Percentiles rank a stretch among this genome's conserved stretches.
phyloP scores from a whole-genome alignment of 2,888 invertebrate species.

The Chymomyza procnemis region DNA sequence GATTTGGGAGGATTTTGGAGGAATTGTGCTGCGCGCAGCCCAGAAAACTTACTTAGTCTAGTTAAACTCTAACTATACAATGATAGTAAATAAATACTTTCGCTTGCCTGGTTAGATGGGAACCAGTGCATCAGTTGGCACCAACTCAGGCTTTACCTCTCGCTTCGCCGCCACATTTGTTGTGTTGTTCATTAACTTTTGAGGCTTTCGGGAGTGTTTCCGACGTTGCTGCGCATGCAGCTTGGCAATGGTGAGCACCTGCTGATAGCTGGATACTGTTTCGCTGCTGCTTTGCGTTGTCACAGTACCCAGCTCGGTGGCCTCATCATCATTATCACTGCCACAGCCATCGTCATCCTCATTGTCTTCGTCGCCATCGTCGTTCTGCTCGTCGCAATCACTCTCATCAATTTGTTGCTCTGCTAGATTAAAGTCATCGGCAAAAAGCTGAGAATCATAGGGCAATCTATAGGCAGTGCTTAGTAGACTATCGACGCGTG shows the following conservation, averaged over 20 bases:
- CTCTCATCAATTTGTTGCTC: conserved; percentile 23
- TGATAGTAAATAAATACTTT: conserved; percentile 37
- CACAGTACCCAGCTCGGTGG: conserved; percentile 44
- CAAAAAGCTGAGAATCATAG: conserved; percentile 73
- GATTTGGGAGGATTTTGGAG: too few relatives aligned
- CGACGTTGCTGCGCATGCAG: conserved; percentile 74
- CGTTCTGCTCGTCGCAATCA: conserved; percentile 30
- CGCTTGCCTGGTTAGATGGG: conserved; percentile 42
- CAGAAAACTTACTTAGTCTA: not conserved
- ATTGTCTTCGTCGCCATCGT: conserved; percentile 45
- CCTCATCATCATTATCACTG: conserved; percentile 30
- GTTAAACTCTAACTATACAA: not conserved
- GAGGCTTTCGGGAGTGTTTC: conserved; percentile 77
- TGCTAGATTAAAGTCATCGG: conserved; percentile 56
- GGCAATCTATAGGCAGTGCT: conserved; percentile 75
- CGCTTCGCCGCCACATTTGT: not conserved
- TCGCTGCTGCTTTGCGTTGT: conserved; percentile 64
- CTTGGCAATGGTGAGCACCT: conserved; percentile 71
- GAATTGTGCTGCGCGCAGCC: not conserved
- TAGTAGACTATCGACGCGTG: conserved; percentile 72
- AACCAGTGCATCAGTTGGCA: conserved; percentile 58
- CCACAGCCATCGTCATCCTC: conserved; percentile 50
- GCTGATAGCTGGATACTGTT: conserved; percentile 70
- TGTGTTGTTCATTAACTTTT: conserved; percentile 49
- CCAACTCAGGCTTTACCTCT: conserved; percentile 18